These are phyloP conservation scores for Cyclura pinguis DNA, from an alignment of 2,797 vertebrate genomes.

Conservation along the genomic window DNA sequence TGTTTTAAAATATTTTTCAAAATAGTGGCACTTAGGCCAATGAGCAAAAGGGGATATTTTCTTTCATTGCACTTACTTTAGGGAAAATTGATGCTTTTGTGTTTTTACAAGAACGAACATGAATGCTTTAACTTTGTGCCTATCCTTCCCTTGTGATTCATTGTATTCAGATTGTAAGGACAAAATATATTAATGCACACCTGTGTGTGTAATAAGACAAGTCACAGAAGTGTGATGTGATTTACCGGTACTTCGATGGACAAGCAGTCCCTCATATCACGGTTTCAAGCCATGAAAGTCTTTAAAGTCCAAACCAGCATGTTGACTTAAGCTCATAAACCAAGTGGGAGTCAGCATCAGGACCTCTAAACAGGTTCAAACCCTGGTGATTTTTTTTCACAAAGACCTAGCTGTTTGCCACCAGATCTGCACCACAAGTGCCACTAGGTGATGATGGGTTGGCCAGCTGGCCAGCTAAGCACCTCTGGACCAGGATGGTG, in stretches of 20 bases:
- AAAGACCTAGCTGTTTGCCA: too few relatives aligned
- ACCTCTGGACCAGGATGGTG: too few relatives aligned
- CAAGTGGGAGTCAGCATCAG: neutral
- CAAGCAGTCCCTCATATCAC: neutral
- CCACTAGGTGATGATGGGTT: too few relatives aligned
- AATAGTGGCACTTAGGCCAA: neutral
- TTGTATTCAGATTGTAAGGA: neutral
- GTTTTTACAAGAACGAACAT: neutral
- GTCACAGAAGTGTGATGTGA: neutral
- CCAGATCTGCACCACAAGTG: too few relatives aligned
- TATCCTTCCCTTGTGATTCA: conserved; percentile 15
- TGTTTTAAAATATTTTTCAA: neutral
- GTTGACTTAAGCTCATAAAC: neutral
- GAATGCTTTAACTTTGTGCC: neutral
- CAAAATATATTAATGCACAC: neutral
- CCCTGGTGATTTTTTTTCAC: too few relatives aligned
- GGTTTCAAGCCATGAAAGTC: neutral
- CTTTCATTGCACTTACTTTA: neutral
- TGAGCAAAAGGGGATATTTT: neutral
- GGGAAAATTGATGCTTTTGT: neutral
- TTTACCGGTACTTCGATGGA: neutral
- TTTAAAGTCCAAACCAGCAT: neutral
- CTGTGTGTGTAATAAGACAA: neutral
- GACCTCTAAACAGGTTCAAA: too few relatives aligned
- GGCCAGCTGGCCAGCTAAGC: too few relatives aligned